Evolutionary conservation across 1,140 invertebrate species (phyloP), one percentile per base, ranked within the genome.

Genomic region (Eriocheir sinensis): DNA sequence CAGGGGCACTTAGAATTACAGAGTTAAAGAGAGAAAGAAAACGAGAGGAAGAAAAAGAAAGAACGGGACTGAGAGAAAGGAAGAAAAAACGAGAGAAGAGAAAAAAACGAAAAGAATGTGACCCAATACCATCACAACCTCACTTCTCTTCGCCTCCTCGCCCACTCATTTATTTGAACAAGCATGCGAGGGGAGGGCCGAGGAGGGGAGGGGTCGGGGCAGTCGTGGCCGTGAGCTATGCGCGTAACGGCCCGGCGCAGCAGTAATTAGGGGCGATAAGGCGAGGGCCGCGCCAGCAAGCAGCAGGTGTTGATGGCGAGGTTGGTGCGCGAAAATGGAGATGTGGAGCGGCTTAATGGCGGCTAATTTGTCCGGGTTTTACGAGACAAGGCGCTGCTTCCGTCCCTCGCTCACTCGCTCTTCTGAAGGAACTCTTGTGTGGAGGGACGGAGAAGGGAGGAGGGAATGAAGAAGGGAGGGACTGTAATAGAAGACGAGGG

Each of bases 351-450:
- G 60, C 9, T 83, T 92, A 81, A 92, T 92, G 91, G 72, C n/a
- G 36, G 38, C 27, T 92, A 81, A 92, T 92, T 92, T 92, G 91
- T 92, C 79, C 1, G 80, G 60, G 91, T n/a, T 92, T 92, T 92
- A 92, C 60, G 90, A 40, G 90, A 79, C 41, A 41, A 80, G 90
- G 72, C 44, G 34, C 21, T 92, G 91, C 91, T 92, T 92, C 91
- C 79, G 91, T 80, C 40, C n/a, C n/a, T n/a, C n/a, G n/a, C n/a
- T n/a, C n/a, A n/a, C n/a, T n/a, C n/a, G 79, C 36, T 92, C 40
- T 32, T 36, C 91, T 81, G 72, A 40, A 30, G 91, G 91, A 34
- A 27, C 60, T 27, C 15, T 34, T 30, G 2, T 79, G 34, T 30
- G 21, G 89, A 0, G 17, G 60, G 89, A 21, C 4, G 88, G 27